These are phyloP conservation scores for Silurus asotus DNA, from an alignment of 2,113 vertebrate species.

Conservation along the genomic window DNA sequence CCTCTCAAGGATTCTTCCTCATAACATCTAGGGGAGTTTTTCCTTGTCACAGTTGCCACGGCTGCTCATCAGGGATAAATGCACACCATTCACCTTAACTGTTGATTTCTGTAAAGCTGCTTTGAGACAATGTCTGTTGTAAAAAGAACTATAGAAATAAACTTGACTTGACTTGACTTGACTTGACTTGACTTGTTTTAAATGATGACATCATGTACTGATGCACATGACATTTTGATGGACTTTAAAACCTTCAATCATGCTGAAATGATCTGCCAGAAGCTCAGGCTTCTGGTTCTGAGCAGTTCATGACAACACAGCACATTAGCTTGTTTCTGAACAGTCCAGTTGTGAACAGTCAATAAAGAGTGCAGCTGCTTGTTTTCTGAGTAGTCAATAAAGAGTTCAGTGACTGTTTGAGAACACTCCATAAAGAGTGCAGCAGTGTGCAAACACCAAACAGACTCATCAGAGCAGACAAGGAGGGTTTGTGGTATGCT, in stretches of 20 bases:
- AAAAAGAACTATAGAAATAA: too few species aligned
- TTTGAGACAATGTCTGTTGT: too few species aligned
- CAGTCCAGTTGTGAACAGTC: background rate
- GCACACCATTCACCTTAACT: too few species aligned
- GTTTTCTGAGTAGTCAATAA: background rate
- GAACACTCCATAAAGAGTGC: background rate
- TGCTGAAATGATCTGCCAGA: background rate
- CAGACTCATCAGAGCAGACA: background rate
- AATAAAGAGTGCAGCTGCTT: background rate
- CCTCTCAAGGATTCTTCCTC: too few species aligned
- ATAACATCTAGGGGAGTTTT: too few species aligned
- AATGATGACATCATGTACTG: background rate
- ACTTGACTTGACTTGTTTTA: too few species aligned
- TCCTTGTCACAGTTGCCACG: too few species aligned
- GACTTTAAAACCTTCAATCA: background rate
- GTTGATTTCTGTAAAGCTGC: too few species aligned
- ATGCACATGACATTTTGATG: background rate
- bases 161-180: too few species aligned
- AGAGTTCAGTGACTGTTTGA: background rate
- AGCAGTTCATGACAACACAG: background rate
- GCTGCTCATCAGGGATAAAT: too few species aligned
- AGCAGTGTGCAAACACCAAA: background rate
- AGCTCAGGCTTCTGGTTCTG: background rate
- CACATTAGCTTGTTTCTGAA: background rate
- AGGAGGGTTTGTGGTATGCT: background rate